Conservation (phyloP, 2,797 vertebrate genomes). For the Merluccius polli region DNA sequence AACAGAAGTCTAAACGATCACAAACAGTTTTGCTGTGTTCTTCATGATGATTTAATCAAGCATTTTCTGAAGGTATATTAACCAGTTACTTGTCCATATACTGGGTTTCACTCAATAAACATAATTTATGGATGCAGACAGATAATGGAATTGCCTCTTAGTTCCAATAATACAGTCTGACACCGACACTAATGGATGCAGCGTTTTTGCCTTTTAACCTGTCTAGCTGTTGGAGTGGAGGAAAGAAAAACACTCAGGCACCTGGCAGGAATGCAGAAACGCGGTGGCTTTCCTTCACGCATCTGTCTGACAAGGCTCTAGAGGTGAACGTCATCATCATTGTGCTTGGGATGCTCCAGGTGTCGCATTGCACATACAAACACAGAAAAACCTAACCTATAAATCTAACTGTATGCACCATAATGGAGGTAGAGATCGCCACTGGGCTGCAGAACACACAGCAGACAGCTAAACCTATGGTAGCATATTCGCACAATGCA, state of each 20-base stretch:
- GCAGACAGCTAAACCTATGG: background rate
- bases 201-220: slow-evolving; percentile 24
- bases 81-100: background rate
- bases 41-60: background rate
- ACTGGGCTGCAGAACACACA: background rate
- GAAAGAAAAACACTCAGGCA: slow-evolving; percentile 21
- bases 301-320: slow-evolving; percentile 18
- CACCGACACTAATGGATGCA: slow-evolving; percentile 16
- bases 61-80: background rate
- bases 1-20: background rate
- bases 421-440: too few species aligned
- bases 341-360: background rate
- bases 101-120: background rate
- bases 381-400: too few species aligned
- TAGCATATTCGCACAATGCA: background rate
- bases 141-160: background rate
- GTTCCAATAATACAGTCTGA: slow-evolving; percentile 5
- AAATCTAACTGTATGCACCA: background rate
- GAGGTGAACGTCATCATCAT: slow-evolving; percentile 8
- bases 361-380: background rate
- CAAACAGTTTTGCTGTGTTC: background rate
- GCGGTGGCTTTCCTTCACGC: slow-evolving; percentile 11
- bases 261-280: slow-evolving; percentile 22
- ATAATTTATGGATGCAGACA: background rate
- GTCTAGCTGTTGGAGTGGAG: slow-evolving; percentile 33